Evolutionary conservation across 92 coral and sea anemone species (phyloP).

Genomic region (Zoanthus sociatus): DNA sequence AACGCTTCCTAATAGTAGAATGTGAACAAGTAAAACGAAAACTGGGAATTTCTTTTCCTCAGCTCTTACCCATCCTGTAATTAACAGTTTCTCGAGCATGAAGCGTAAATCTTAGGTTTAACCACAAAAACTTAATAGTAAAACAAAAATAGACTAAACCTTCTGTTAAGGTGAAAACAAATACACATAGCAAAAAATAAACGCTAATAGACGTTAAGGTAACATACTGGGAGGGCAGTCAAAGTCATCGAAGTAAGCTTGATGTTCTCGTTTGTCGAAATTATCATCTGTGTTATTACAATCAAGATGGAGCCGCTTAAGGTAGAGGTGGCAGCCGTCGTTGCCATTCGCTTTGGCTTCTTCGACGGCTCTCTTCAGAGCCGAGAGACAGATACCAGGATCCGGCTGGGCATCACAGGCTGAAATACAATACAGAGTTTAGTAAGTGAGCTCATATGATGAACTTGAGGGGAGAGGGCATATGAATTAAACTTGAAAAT

Average conservation of each 20-base stretch:
- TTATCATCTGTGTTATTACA: constrained; percentile 33
- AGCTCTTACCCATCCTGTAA: too few relatives aligned
- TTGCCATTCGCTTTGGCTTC: not conserved
- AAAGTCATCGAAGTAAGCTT: constrained; percentile 18
- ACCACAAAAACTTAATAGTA: too few relatives aligned
- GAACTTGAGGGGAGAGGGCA: too few relatives aligned
- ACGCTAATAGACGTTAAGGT: not conserved
- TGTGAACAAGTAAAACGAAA: too few relatives aligned
- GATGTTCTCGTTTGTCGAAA: constrained; percentile 41
- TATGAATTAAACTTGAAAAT: too few relatives aligned
- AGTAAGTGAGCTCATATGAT: too few relatives aligned
- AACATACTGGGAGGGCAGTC: constrained; percentile 20
- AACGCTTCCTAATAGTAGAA: too few relatives aligned
- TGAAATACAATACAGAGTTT: not conserved
- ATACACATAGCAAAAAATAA: not conserved
- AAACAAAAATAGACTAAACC: not conserved
- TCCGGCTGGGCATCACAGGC: constrained; percentile 39
- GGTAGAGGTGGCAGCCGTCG: constrained; percentile 5
- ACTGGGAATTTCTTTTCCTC: too few relatives aligned
- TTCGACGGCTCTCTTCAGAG: constrained; percentile 19
- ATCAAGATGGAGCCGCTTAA: constrained; percentile 8
- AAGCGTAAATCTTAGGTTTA: too few relatives aligned
- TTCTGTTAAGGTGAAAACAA: not conserved
- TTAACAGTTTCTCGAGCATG: too few relatives aligned
- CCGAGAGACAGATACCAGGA: constrained; percentile 41